These are phyloP conservation scores for Premnoplex brunnescens DNA, from an alignment of 2,797 vertebrate species.

Conservation along the genomic window DNA sequence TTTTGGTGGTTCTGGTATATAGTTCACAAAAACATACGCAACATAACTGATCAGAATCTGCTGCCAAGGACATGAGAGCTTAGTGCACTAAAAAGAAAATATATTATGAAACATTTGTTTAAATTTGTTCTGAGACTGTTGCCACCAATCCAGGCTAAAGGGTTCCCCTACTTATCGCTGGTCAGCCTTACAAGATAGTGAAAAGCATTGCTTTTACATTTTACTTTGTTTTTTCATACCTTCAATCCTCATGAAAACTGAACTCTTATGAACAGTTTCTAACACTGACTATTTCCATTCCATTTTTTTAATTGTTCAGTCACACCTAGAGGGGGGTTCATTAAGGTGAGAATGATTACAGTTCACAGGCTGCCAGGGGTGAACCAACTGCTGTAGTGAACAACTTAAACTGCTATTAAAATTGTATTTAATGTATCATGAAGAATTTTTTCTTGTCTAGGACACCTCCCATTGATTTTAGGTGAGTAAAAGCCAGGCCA, in stretches of 20 bases:
- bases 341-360: neutral
- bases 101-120: neutral
- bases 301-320: neutral
- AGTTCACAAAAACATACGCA: neutral
- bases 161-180: neutral
- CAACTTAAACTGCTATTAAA: neutral
- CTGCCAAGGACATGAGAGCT: neutral
- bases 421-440: neutral
- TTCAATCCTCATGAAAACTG: constrained; percentile 56
- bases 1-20: neutral
- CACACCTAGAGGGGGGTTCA: neutral
- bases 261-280: neutral
- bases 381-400: neutral
- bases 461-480: neutral
- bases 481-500: neutral
- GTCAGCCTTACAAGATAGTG: neutral
- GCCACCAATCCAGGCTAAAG: constrained; percentile 22
- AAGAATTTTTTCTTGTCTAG: neutral
- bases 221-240: constrained; percentile 2
- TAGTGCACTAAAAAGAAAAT: neutral
- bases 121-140: constrained; percentile 63
- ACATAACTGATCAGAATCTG: neutral
- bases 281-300: neutral
- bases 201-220: neutral
- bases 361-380: neutral